Evolutionary conservation across 2,888 invertebrate genomes (phyloP).

Genomic region (Petrophora chlorosata): DNA sequence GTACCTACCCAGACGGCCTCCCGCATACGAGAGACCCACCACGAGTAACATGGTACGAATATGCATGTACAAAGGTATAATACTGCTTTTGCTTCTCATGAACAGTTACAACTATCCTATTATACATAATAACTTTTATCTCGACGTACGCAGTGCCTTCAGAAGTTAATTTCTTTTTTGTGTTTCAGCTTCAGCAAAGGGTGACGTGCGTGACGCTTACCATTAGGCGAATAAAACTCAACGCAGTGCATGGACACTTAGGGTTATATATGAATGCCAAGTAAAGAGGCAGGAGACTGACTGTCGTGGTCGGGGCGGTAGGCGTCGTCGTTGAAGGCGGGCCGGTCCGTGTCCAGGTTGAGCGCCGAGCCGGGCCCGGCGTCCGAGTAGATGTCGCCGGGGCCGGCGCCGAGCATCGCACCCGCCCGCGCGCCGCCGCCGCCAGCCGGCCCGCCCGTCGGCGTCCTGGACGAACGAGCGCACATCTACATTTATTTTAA

Average conservation of each 20-base stretch:
- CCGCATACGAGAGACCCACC: too few species aligned
- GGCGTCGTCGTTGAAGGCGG: constrained; percentile 83
- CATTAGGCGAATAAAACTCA: background rate
- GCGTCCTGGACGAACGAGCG: background rate
- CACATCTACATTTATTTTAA: background rate
- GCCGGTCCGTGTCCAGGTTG: constrained; percentile 86
- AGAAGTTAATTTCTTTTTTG: too few species aligned
- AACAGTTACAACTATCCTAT: too few species aligned
- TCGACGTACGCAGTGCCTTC: too few species aligned
- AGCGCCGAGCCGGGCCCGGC: constrained; percentile 79
- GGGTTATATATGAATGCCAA: background rate
- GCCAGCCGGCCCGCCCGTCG: too few species aligned
- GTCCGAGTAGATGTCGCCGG: constrained; percentile 83
- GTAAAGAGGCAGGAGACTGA: constrained; percentile 16
- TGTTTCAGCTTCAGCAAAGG: too few species aligned
- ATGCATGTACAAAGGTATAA: too few species aligned
- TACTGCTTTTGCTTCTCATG: too few species aligned
- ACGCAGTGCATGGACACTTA: background rate
- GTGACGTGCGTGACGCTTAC: too few species aligned
- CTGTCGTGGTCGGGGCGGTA: constrained; percentile 51
- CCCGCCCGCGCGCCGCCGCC: constrained; percentile 19
- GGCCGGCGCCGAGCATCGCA: constrained; percentile 69
- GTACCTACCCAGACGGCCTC: too few species aligned
- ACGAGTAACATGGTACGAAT: too few species aligned
- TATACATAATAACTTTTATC: too few species aligned